phyloP scores from a whole-genome alignment of 2,797 vertebrate genomes.

The Tenualosa ilisha region DNA sequence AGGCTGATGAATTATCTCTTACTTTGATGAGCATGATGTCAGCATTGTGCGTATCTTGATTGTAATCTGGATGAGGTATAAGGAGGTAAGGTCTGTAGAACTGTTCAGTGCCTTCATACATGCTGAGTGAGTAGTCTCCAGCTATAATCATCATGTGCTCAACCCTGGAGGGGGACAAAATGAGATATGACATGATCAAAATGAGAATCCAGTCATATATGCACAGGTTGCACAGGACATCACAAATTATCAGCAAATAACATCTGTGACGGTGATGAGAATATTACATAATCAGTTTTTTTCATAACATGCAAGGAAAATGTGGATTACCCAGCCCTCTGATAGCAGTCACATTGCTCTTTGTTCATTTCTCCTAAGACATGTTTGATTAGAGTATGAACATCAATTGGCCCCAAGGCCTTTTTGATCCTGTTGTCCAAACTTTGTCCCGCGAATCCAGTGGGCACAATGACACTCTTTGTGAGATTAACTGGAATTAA shows the following conservation, averaged over 20 bases:
- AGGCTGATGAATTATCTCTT: constrained; percentile 13
- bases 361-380: not conserved
- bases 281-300: not conserved
- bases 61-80: constrained; percentile 74
- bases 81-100: constrained; percentile 69
- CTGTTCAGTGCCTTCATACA: constrained; percentile 82
- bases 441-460: not conserved
- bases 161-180: constrained; percentile 54
- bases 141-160: constrained; percentile 74
- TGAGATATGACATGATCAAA: not conserved
- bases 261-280: too few relatives aligned
- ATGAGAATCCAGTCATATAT: not conserved
- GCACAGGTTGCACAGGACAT: too few relatives aligned
- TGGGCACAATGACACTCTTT: constrained; percentile 43
- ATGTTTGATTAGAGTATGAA: not conserved
- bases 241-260: too few relatives aligned
- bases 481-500: constrained; percentile 31
- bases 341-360: not conserved
- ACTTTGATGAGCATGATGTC: constrained; percentile 88
- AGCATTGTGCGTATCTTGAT: constrained; percentile 67
- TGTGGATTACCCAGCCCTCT: not conserved
- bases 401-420: not conserved
- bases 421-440: not conserved
- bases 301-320: not conserved
- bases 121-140: constrained; percentile 75